Evolutionary conservation across 2,888 invertebrate species (phyloP).

Genomic region (Phaonia tiefii): DNA sequence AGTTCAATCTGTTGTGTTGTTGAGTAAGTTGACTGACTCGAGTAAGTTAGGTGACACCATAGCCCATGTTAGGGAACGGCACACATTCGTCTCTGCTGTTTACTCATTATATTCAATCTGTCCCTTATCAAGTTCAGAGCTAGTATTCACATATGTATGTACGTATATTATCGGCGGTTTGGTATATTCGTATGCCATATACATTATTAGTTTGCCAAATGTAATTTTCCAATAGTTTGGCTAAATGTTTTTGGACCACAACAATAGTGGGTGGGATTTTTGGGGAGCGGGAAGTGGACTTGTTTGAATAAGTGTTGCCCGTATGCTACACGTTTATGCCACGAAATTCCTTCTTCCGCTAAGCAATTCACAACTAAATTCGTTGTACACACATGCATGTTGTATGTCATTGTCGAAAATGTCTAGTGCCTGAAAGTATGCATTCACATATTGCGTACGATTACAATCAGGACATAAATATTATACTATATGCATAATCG

Average conservation of each 20-base stretch:
- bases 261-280: not conserved
- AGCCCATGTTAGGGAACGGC: too few relatives aligned
- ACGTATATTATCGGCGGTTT: too few relatives aligned
- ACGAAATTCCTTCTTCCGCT: not conserved
- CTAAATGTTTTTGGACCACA: conserved; percentile 17
- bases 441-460: conserved; percentile 18
- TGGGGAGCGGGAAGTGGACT: not conserved
- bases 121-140: too few relatives aligned
- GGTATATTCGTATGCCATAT: conserved; percentile 16
- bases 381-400: not conserved
- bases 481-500: too few relatives aligned
- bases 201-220: conserved; percentile 1
- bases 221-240: conserved; percentile 24
- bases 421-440: not conserved
- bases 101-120: too few relatives aligned
- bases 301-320: not conserved
- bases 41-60: too few relatives aligned
- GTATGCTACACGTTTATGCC: not conserved
- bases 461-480: not conserved
- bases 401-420: conserved; percentile 19
- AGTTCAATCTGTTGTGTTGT: too few relatives aligned
- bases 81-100: not conserved
- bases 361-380: not conserved
- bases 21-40: too few relatives aligned
- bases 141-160: too few relatives aligned